Evolutionary conservation across 2,888 invertebrate genomes (phyloP), one percentile per base, ranked within the genome.

Genomic region (Tenthredo amoena): DNA sequence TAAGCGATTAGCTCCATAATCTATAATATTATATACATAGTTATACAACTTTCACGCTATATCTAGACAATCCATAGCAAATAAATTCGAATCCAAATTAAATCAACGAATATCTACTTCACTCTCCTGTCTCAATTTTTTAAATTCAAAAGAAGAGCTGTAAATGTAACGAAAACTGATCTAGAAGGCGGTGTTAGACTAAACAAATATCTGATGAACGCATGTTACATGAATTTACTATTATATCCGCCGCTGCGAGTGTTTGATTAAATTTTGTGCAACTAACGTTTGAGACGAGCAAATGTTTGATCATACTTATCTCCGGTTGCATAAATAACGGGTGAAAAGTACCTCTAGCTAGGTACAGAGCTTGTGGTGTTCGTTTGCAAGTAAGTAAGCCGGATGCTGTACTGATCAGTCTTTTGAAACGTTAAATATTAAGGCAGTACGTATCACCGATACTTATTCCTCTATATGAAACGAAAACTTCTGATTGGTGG

Each of bases 401-500:
- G 72, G 72, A 74, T 74, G 72, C 43, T 37, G n/a, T 37, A n/a
- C 72, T 40, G 72, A 74, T 74, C 72, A 40, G 40, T 74, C 72
- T 74, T 74, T 74, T 74, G 10, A 21, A 74, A 43, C 40, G 26
- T 74, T 21, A 12, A 12, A 74, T 71, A 74, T 74, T 40, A 26
- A 21, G 5, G 21, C 21, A 68, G 37, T 43, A n/a, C 72, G 4
- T 40, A 72, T 34, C 43, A 72, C 72, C 72, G 21, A 74, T 72
- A 72, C 37, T 72, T 10, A 72, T 72, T 43, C 72, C 21, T 50
- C 12, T 55, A 47, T 50, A 15, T 50, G 26, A 15, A 31, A 76
- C 50, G 47, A 50, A 76, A 76, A 76, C 76, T 31, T 76, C 26
- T 50, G 76, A 79, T 79, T 79, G 79, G 50, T 76, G 43, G 21